A percentile compares a stretch with the other conserved stretches of the same genome.
phyloP scores from a whole-genome alignment of 2,797 vertebrate genomes.

The Masticophis lateralis region DNA sequence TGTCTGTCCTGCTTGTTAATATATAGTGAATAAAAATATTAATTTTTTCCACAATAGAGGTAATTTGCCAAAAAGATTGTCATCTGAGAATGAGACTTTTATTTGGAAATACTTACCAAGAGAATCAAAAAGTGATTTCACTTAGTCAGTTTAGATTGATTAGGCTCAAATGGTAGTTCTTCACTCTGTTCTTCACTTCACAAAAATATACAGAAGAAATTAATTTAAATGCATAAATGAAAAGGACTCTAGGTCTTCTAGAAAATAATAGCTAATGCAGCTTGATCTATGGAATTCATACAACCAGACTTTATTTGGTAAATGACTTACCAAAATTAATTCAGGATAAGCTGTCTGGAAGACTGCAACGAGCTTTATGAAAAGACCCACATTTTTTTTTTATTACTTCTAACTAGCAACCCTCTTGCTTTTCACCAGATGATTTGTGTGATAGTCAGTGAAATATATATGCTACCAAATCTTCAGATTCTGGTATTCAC shows the following conservation, averaged over 20 bases:
- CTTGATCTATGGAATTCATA: constrained; percentile 60
- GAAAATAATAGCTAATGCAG: constrained; percentile 58
- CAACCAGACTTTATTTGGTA: constrained; percentile 41
- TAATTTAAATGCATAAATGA: constrained; percentile 67
- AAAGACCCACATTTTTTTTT: not conserved
- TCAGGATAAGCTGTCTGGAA: constrained; percentile 37
- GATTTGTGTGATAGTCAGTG: not conserved
- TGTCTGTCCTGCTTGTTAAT: constrained; percentile 26
- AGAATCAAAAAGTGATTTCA: constrained; percentile 35
- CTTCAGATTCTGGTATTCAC: constrained; percentile 40
- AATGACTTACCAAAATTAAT: constrained; percentile 59
- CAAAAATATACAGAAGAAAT: constrained; percentile 64
- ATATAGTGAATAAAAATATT: constrained; percentile 24
- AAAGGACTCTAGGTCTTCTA: constrained; percentile 55
- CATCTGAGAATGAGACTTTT: constrained; percentile 22
- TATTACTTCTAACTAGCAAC: not conserved
- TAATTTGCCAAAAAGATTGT: constrained; percentile 21
- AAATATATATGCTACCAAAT: constrained; percentile 27
- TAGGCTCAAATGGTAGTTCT: constrained; percentile 53
- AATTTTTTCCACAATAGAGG: constrained; percentile 15
- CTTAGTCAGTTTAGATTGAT: constrained; percentile 60
- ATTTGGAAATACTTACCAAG: constrained; percentile 44
- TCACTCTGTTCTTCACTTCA: constrained; percentile 59
- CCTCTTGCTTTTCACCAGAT: not conserved
- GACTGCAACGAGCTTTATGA: not conserved